Evolutionary conservation across 2,797 vertebrate genomes (phyloP).

Genomic region (Meda fulgida): DNA sequence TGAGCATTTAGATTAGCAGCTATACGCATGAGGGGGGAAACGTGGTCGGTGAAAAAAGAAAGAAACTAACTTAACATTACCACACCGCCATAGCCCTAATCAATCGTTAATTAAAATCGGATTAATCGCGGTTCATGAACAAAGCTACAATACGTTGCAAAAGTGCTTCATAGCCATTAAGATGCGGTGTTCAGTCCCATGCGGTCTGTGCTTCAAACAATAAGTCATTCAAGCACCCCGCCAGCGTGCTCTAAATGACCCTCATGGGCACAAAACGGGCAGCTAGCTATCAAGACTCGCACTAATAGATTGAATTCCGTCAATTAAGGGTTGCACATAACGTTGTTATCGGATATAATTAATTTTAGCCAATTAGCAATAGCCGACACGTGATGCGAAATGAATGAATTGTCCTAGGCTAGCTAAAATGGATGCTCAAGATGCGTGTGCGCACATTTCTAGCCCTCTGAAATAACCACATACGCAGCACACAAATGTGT

Average conservation of each 20-base stretch:
- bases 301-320: accelerated
- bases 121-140: no score
- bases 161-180: neutral
- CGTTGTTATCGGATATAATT: neutral
- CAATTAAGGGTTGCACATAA: neutral
- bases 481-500: slow-evolving; percentile 6
- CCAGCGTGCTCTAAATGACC: neutral
- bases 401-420: slow-evolving; percentile 44
- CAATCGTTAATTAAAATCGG: neutral
- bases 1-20: no score
- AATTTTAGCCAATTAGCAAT: slow-evolving; percentile 16
- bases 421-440: slow-evolving; percentile 63
- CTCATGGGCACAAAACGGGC: neutral
- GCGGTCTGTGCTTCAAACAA: slow-evolving; percentile 44
- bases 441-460: slow-evolving; percentile 16
- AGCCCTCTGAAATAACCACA: neutral
- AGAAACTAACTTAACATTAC: no score
- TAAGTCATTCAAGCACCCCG: neutral
- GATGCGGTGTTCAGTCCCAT: slow-evolving; percentile 29
- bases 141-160: neutral
- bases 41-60: neutral
- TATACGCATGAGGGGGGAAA: neutral
- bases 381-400: slow-evolving; percentile 54
- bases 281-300: neutral
- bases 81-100: neutral